Evolutionary conservation across 1,140 invertebrate genomes (phyloP).

Genomic region (Pectinophora gossypiella): DNA sequence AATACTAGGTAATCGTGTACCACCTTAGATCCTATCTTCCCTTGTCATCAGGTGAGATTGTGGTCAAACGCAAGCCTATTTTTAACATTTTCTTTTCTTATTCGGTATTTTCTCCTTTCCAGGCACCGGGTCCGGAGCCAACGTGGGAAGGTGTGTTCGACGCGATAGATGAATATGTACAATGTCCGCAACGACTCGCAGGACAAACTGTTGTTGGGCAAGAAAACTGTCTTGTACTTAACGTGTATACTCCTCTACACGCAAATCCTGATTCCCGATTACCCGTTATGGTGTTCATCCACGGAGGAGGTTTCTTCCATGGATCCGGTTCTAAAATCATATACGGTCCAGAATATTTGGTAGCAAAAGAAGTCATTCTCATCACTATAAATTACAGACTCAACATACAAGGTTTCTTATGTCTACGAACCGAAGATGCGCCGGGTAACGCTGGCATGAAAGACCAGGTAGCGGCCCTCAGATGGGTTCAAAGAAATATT

Average conservation of each 20-base stretch:
- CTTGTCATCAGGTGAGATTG: too few relatives aligned
- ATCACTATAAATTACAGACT: slow-evolving; percentile 88
- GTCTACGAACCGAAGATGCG: slow-evolving; percentile 54
- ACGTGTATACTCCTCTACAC: slow-evolving; percentile 64
- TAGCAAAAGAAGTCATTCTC: slow-evolving; percentile 80
- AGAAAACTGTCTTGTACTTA: slow-evolving; percentile 61
- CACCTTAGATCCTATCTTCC: too few relatives aligned
- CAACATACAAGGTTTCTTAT: slow-evolving; percentile 75
- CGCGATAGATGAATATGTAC: slow-evolving; percentile 73
- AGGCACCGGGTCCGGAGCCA: slow-evolving; percentile 75
- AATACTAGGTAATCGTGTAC: too few relatives aligned
- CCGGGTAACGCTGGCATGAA: slow-evolving; percentile 72
- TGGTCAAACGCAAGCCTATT: too few relatives aligned
- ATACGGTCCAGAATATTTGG: slow-evolving; percentile 76
- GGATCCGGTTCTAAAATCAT: slow-evolving; percentile 53
- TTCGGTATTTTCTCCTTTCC: slow-evolving; percentile 44
- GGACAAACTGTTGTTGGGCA: slow-evolving; percentile 31
- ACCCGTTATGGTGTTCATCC: slow-evolving; percentile 76
- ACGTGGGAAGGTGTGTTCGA: slow-evolving; percentile 76
- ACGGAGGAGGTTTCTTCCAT: slow-evolving; percentile 77
- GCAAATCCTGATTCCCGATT: slow-evolving; percentile 14
- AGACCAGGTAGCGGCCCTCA: slow-evolving; percentile 67
- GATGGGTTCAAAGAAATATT: slow-evolving; percentile 67
- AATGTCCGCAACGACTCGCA: slow-evolving; percentile 63
- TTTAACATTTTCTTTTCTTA: too few relatives aligned